Evolutionary conservation across 1,140 invertebrate genomes (phyloP).

Genomic region (Drosophila watanabei): DNA sequence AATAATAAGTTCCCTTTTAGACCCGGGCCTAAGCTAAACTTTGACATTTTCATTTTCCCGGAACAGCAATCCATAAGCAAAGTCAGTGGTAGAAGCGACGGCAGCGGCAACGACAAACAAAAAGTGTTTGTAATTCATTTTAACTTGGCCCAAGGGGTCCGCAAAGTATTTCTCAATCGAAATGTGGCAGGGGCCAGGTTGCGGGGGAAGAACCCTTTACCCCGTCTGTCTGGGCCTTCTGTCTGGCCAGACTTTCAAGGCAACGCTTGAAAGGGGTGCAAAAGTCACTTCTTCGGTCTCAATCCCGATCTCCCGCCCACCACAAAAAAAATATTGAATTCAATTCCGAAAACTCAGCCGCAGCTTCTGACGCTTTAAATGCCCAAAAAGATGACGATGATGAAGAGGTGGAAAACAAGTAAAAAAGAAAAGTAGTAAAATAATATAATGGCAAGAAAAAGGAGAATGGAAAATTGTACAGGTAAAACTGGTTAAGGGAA

Average conservation of each 20-base stretch:
- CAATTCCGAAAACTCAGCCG: slow-evolving; percentile 58
- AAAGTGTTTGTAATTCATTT: slow-evolving; percentile 84
- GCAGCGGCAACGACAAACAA: slow-evolving; percentile 66
- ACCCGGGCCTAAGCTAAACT: slow-evolving; percentile 45
- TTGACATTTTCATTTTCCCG: slow-evolving; percentile 73
- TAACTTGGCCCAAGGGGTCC: slow-evolving; percentile 67
- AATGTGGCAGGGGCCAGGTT: slow-evolving; percentile 13
- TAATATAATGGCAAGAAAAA: slow-evolving; percentile 11
- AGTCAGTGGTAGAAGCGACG: slow-evolving; percentile 38
- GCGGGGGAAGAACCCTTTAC: slow-evolving; percentile 21
- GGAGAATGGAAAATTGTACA: slow-evolving; percentile 15
- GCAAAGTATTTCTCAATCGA: slow-evolving; percentile 49
- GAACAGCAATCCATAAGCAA: slow-evolving; percentile 44
- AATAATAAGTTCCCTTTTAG: slow-evolving; percentile 27
- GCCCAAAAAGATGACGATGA: slow-evolving; percentile 40
- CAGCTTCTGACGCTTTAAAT: slow-evolving; percentile 55
- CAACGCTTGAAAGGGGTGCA: slow-evolving; percentile 41
- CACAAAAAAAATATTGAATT: slow-evolving; percentile 68
- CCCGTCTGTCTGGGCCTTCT: slow-evolving; percentile 35
- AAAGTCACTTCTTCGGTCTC: slow-evolving; percentile 55
- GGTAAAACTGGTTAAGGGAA: background rate
- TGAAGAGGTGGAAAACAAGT: slow-evolving; percentile 33
- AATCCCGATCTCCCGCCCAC: slow-evolving; percentile 10
- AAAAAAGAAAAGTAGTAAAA: slow-evolving; percentile 16
- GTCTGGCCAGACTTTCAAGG: slow-evolving; percentile 50